Conservation (phyloP, 2,113 vertebrate species). For the Triplophysa rosa region DNA sequence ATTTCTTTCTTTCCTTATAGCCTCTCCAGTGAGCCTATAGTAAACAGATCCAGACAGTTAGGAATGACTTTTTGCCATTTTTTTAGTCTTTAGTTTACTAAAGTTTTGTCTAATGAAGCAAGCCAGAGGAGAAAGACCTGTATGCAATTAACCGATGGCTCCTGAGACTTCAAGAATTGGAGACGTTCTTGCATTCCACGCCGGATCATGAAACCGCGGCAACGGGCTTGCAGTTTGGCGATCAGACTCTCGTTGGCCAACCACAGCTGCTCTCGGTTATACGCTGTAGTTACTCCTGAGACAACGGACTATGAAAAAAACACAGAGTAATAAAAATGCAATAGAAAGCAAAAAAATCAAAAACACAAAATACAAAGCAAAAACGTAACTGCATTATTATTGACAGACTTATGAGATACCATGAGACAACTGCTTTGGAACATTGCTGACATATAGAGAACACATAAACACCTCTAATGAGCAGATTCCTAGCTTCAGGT, state of each 20-base stretch:
- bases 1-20: conserved; percentile 87
- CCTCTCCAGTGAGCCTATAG: conserved; percentile 92
- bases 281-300: conserved; percentile 90
- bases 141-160: conserved; percentile 88
- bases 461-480: no score
- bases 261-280: conserved; percentile 97
- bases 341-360: not conserved
- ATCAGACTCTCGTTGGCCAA: conserved; percentile 92
- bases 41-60: not conserved
- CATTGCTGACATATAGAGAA: no score
- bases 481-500: no score
- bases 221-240: conserved; percentile 88
- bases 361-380: no score
- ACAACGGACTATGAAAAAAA: conserved; percentile 74
- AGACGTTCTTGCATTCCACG: conserved; percentile 81
- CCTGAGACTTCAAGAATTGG: conserved; percentile 85
- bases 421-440: not conserved
- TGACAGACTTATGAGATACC: no score
- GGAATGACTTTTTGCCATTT: not conserved
- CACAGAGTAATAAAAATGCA: not conserved
- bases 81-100: no score
- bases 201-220: conserved; percentile 88
- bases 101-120: no score
- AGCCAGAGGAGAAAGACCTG: conserved; percentile 76
- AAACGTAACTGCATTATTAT: no score